Evolutionary conservation across 1,140 invertebrate genomes (phyloP), one percentile per base, ranked within the genome.

Genomic region (Hirudo medicinalis): DNA sequence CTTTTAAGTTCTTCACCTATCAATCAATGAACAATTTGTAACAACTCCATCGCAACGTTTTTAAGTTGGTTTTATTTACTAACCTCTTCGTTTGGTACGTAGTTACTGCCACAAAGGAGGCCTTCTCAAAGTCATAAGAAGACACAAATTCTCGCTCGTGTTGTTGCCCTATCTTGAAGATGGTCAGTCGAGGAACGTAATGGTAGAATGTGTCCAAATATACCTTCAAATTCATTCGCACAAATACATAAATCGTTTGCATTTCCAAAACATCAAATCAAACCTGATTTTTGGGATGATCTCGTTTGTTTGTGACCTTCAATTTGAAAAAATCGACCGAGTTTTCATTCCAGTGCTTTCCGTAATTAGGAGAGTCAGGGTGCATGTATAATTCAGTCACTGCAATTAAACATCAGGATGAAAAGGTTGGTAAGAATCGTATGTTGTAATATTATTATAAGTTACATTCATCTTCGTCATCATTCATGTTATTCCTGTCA

Each of bases 301-400:
- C 79, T 15, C 80, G 70, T 73, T 97, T 97, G 80, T 97, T 97
- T 0, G 94, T 97, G 8, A 97, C 84, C 83, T 97, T 97, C 0
- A 97, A 92, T 86, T 96, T 96, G 22, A 91, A 90, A 79, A 97
- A 98, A 0, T 90, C 91, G 43, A 97, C 89, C 0, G 91, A 87
- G 75, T 97, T 92, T 79, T 95, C 94, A 91, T 95, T 97, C 94
- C 94, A 97, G 80, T 96, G 93, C 0, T 90, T 89, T 0, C 94
- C 94, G 77, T 96, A 96, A 82, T 97, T 96, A 0, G 94, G 94
- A 54, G 92, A 95, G 78, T 97, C 94, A 0, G 93, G 92, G 78
- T 97, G 94, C 49, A 94, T 89, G 81, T 96, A 97, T 49, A 49
- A 49, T 49, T 49, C 43, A 11, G 43, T 49, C 15, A 49, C 43